These are phyloP conservation scores for Etheostoma spectabile DNA, from an alignment of 2,113 vertebrate genomes.

Conservation along the genomic window DNA sequence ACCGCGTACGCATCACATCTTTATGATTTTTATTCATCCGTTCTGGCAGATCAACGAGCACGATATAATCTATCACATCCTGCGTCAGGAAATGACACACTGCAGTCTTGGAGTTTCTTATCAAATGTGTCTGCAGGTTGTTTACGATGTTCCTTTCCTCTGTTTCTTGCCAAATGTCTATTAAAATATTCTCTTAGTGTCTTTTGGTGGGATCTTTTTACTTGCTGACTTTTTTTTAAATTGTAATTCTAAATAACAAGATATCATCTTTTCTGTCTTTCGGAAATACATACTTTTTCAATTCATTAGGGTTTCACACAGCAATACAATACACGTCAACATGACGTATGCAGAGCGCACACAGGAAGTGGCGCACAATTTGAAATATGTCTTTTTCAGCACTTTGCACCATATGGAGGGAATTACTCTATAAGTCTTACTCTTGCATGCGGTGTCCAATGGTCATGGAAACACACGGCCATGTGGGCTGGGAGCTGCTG, in stretches of 20 bases:
- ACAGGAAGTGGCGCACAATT: too few species aligned
- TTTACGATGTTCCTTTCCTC: background rate
- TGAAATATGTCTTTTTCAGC: too few species aligned
- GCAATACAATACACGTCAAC: background rate
- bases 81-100: slow-evolving; percentile 45
- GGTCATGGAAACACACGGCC: too few species aligned
- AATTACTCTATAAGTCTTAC: too few species aligned
- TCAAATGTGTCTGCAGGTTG: slow-evolving; percentile 17
- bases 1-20: slow-evolving; percentile 12
- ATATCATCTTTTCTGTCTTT: background rate
- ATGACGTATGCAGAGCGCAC: too few species aligned
- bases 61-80: slow-evolving; percentile 36
- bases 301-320: background rate
- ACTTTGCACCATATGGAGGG: too few species aligned
- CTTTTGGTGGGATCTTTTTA: background rate
- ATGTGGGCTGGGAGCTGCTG: too few species aligned
- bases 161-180: background rate
- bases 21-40: slow-evolving; percentile 23
- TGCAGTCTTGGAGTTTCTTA: slow-evolving; percentile 8
- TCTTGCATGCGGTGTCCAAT: too few species aligned
- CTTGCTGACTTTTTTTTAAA: background rate
- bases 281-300: background rate
- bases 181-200: background rate
- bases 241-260: background rate
- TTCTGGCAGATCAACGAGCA: slow-evolving; percentile 29